These are phyloP conservation scores for Pica pica DNA, from an alignment of 2,113 vertebrate species.

Conservation along the genomic window DNA sequence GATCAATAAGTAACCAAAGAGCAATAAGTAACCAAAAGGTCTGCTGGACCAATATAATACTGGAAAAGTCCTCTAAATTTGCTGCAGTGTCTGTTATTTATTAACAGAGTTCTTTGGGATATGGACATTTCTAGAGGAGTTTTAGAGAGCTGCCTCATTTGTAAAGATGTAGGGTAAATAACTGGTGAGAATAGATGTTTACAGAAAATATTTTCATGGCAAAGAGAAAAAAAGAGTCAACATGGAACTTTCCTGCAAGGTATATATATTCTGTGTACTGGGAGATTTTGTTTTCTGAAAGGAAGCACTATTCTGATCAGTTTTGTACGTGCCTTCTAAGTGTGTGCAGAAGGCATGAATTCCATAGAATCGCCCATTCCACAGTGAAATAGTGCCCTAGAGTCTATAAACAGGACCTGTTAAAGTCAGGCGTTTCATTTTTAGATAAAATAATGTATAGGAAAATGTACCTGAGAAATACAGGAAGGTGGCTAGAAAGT, in stretches of 20 bases:
- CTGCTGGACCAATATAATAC: background rate
- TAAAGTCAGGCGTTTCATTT: background rate
- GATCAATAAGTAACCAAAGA: background rate
- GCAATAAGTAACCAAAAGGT: background rate
- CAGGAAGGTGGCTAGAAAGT: background rate
- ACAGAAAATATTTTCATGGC: background rate
- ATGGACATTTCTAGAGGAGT: background rate
- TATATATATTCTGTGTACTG: background rate
- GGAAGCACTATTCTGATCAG: background rate
- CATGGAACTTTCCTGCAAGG: background rate
- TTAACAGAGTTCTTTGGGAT: background rate
- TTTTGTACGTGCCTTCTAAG: background rate
- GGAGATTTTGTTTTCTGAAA: background rate
- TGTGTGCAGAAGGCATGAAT: background rate
- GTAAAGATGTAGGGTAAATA: background rate
- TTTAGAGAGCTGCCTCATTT: background rate
- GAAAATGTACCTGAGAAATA: background rate
- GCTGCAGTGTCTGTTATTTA: background rate
- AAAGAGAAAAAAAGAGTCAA: background rate
- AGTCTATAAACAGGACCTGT: background rate
- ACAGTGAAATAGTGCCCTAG: background rate
- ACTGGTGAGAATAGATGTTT: background rate
- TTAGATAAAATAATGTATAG: background rate
- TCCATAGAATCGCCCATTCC: background rate
- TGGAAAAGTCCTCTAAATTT: background rate